phyloP scores from a whole-genome alignment of 1,140 invertebrate species.

The Neodiprion virginianus region DNA sequence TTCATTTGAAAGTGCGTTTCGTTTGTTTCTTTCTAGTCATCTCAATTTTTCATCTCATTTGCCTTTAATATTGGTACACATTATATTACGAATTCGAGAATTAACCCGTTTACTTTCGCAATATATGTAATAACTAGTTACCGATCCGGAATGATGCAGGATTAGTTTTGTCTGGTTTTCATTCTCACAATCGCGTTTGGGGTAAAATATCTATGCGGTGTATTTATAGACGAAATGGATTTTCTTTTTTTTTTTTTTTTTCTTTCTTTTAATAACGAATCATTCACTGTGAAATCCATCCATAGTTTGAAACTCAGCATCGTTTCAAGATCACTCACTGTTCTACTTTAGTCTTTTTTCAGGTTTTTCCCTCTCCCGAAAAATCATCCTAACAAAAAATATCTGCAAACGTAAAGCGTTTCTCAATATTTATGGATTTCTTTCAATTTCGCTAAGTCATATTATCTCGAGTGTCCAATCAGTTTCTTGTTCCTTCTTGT shows the following conservation, averaged over 20 bases:
- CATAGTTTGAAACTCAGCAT: neutral
- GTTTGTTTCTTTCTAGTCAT: too few relatives aligned
- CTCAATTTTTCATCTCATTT: too few relatives aligned
- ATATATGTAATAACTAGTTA: too few relatives aligned
- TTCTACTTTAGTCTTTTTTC: neutral
- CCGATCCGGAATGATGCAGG: too few relatives aligned
- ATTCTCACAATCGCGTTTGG: neutral
- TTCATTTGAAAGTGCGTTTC: neutral
- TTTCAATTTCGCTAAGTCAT: too few relatives aligned
- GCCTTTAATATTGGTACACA: too few relatives aligned
- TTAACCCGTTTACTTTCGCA: too few relatives aligned
- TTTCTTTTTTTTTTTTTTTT: neutral
- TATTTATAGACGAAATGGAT: neutral
- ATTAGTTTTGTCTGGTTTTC: neutral
- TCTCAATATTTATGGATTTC: too few relatives aligned
- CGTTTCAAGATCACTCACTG: neutral
- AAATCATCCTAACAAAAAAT: slow-evolving; percentile 10
- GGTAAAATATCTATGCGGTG: slow-evolving; percentile 13
- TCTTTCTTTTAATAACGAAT: slow-evolving; percentile 8
- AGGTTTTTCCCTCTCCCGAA: neutral
- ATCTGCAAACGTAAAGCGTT: neutral
- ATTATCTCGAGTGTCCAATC: neutral
- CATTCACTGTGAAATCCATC: neutral
- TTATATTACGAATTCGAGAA: too few relatives aligned
- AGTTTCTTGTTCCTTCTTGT: slow-evolving; percentile 10